A percentile compares a stretch with the other conserved stretches of the same genome.
phyloP scores from a whole-genome alignment of 2,797 vertebrate species.

The Peromyscus attwateri region DNA sequence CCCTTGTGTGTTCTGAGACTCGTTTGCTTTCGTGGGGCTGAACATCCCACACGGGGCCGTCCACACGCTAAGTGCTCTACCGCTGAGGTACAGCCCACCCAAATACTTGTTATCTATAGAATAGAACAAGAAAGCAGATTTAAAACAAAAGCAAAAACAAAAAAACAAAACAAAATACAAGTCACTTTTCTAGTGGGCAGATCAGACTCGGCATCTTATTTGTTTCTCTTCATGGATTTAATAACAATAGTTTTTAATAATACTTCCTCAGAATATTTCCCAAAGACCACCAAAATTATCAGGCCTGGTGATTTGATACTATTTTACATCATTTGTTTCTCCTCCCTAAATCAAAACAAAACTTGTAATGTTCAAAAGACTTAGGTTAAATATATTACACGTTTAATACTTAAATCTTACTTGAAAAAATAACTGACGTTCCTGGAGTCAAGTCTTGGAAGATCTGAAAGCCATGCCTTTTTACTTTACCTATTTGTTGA shows the following conservation, averaged over 20 bases:
- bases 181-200: background rate
- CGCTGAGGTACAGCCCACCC: background rate
- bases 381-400: slow-evolving; percentile 1
- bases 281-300: background rate
- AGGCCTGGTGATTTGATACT: slow-evolving; percentile 26
- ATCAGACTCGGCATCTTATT: slow-evolving; percentile 16
- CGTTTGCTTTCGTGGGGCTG: too few species aligned
- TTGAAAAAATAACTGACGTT: slow-evolving; percentile 38
- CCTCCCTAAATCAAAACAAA: slow-evolving; percentile 40
- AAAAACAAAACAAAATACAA: background rate
- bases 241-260: slow-evolving; percentile 38
- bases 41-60: background rate
- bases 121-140: background rate
- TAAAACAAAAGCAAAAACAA: background rate
- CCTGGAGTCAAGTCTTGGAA: slow-evolving; percentile 32
- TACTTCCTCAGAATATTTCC: background rate
- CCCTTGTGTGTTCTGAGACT: background rate
- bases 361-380: background rate
- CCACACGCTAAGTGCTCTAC: background rate
- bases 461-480: slow-evolving; percentile 24
- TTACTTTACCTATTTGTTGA: slow-evolving; percentile 80
- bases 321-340: background rate
- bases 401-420: slow-evolving; percentile 42
- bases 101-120: slow-evolving; percentile 34
- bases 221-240: slow-evolving; percentile 22